Percentiles rank a stretch among this genome's conserved stretches.
Conservation (phyloP, 2,888 invertebrate genomes). For the Meandrusa payeni region DNA sequence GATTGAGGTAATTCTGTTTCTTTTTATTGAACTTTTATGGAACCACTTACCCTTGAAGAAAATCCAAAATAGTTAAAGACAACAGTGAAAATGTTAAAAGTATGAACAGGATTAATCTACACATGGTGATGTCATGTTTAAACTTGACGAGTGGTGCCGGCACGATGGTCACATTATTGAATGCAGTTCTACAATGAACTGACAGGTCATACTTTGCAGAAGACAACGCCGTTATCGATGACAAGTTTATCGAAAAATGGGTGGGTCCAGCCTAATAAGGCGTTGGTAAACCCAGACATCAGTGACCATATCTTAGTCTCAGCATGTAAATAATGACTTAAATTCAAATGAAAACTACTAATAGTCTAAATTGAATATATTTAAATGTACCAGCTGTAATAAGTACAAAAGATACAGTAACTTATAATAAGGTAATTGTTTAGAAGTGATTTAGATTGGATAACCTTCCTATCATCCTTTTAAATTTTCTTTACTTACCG, state of each 20-base stretch:
- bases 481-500: no score
- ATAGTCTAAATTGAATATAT: no score
- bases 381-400: no score
- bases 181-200: slow-evolving; percentile 56
- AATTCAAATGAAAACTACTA: slow-evolving; percentile 17
- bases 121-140: slow-evolving; percentile 40
- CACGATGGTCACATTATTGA: slow-evolving; percentile 39
- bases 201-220: slow-evolving; percentile 33
- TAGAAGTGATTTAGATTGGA: no score
- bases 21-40: no score
- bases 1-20: no score
- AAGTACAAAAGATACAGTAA: no score
- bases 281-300: slow-evolving; percentile 61
- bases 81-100: slow-evolving; percentile 49
- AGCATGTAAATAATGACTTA: slow-evolving; percentile 21
- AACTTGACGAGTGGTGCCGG: slow-evolving; percentile 31
- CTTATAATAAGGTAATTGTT: no score
- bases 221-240: slow-evolving; percentile 50
- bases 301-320: slow-evolving; percentile 52
- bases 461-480: no score
- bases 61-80: slow-evolving; percentile 48
- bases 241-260: slow-evolving; percentile 54
- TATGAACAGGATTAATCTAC: slow-evolving; percentile 55
- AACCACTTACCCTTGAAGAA: slow-evolving; percentile 60
- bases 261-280: slow-evolving; percentile 65